Base-by-base conservation (phyloP, 1,140 invertebrate species). In the Camponotus floridanus region DNA sequence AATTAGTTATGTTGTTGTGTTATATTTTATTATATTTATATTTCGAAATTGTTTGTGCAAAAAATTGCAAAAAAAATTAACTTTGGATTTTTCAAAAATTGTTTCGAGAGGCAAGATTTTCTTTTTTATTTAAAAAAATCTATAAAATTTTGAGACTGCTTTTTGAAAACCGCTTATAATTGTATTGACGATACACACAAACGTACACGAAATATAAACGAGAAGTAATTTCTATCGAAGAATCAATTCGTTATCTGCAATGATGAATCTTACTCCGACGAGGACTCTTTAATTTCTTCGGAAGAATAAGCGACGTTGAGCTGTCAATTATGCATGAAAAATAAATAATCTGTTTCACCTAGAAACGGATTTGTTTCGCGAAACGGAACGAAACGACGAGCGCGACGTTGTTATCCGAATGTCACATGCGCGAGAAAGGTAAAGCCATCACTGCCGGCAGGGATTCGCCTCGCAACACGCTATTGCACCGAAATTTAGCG, bases 401-500 rank as follows among this genome's bases (percentile, higher is more conserved):
- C 39, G 68, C 59, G 68, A 61, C 79, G 57, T 83, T 83, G 79
- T 83, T 83, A 83, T 83, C 79, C 79, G 55, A 83, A 51, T 83
- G 79, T 74, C 79, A 83, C 57, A 70, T 70, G 68, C 39, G 45
- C 55, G 79, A 61, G 73, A 61, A 83, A 81, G 78, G 78, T 81
- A 81, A 81, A 83, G 55, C 79, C 79, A 74, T 83, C 79, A 73
- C 79, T 42, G 21, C 36, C 8, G 55, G 68, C 39, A 36, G 79
- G 55, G 13, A 74, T 61, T 31, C 39, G 39, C 68, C 67, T 55
- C 55, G 70, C 48, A 15, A 57, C 57, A 26, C n/a, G 79, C 79
- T 81, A 73, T 81, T 61, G 79, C 79, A 73, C 51, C 79, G 42
- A 83, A 83, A 83, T 83, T 83, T 83, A 83, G 68, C 68, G 26